These are phyloP conservation scores for Tetramorium simillimum DNA, from an alignment of 1,140 invertebrate species.

Conservation along the genomic window DNA sequence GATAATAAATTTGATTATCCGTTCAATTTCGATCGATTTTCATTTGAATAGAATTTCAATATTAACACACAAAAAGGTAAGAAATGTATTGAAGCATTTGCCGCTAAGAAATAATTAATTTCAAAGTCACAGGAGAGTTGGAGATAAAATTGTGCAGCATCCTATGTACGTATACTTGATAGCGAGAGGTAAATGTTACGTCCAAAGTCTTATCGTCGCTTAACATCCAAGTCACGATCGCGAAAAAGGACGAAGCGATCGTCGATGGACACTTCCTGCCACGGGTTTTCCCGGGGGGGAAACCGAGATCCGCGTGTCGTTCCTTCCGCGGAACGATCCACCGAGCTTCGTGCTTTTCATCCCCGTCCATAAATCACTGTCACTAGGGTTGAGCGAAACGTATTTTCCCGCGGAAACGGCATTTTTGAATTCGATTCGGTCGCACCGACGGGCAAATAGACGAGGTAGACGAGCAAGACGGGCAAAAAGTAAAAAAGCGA, in stretches of 20 bases:
- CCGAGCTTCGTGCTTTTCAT: slow-evolving; percentile 49
- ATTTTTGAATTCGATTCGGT: slow-evolving; percentile 66
- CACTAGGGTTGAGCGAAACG: slow-evolving; percentile 62
- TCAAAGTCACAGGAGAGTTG: background rate
- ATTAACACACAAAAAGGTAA: background rate
- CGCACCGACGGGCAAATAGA: slow-evolving; percentile 42
- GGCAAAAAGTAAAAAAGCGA: slow-evolving; percentile 20
- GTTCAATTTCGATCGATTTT: background rate
- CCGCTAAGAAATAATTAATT: background rate
- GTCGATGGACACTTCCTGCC: slow-evolving; percentile 27
- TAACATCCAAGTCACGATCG: slow-evolving; percentile 21
- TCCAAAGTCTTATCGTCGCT: slow-evolving; percentile 26
- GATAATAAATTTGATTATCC: background rate
- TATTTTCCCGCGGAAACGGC: slow-evolving; percentile 64
- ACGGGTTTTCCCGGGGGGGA: background rate
- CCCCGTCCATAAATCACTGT: slow-evolving; percentile 68
- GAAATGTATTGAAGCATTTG: background rate
- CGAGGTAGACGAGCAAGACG: slow-evolving; percentile 30
- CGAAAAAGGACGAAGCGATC: slow-evolving; percentile 25
- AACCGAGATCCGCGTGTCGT: slow-evolving; percentile 13
- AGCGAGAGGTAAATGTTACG: slow-evolving; percentile 24
- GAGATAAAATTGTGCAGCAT: background rate
- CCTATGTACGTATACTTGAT: background rate
- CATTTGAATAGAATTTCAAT: background rate
- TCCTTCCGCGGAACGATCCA: slow-evolving; percentile 28